phyloP scores from a whole-genome alignment of 1,140 invertebrate genomes.

The Aphelenchoides besseyi region DNA sequence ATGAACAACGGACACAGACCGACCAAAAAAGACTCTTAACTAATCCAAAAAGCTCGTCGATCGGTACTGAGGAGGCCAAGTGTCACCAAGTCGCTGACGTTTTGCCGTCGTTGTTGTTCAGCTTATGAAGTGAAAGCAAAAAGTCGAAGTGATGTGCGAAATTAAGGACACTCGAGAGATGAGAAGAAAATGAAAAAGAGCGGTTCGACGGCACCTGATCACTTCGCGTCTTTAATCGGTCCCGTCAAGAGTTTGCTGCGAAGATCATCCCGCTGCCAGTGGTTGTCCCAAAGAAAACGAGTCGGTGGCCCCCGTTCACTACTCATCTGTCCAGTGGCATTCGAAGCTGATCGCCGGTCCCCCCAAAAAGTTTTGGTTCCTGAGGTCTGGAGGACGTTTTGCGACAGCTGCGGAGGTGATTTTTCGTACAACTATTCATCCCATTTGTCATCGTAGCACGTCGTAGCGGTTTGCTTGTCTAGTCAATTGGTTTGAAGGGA shows the following conservation, averaged over 20 bases:
- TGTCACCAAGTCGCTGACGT: constrained; percentile 2
- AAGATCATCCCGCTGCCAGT: neutral
- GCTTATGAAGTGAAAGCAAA: neutral
- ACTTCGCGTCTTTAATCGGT: neutral
- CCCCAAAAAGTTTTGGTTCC: neutral
- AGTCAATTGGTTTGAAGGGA: too few relatives aligned
- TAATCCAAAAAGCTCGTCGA: neutral
- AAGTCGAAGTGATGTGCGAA: neutral
- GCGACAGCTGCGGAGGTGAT: neutral
- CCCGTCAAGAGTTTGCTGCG: neutral
- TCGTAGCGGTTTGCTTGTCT: neutral
- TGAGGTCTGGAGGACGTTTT: neutral
- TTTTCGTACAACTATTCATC: neutral
- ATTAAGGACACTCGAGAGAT: neutral
- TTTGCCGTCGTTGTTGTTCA: neutral
- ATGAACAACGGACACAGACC: neutral
- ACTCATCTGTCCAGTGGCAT: neutral
- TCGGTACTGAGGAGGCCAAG: neutral
- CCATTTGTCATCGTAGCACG: constrained; percentile 3
- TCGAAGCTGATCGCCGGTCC: neutral
- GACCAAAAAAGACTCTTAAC: neutral
- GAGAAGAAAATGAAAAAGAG: neutral
- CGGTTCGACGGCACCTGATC: constrained; percentile 2
- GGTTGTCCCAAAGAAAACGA: neutral
- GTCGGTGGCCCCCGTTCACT: neutral